These are phyloP conservation scores for Serranus cabrilla DNA, from an alignment of 2,797 vertebrate species.

Conservation along the genomic window DNA sequence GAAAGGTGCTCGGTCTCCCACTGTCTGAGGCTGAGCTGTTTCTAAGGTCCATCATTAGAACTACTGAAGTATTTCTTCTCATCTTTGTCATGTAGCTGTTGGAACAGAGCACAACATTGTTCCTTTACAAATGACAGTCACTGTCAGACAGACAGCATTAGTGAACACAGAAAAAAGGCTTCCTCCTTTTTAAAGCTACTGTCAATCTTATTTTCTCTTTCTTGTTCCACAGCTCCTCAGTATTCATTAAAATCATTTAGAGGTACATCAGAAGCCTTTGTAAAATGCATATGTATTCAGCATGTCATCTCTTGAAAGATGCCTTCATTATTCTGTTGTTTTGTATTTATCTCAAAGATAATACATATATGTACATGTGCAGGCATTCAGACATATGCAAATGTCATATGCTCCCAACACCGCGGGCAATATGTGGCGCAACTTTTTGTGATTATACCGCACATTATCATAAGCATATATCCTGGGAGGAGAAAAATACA, in stretches of 20 bases:
- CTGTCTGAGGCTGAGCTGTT: slow-evolving; percentile 72
- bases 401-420: slow-evolving; percentile 55
- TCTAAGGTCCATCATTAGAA: slow-evolving; percentile 83
- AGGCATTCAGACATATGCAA: slow-evolving; percentile 65
- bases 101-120: slow-evolving; percentile 80
- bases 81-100: slow-evolving; percentile 80
- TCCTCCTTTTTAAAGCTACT: slow-evolving; percentile 83
- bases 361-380: slow-evolving; percentile 55
- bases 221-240: slow-evolving; percentile 78
- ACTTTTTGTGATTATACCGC: slow-evolving; percentile 52
- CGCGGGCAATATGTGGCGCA: slow-evolving; percentile 18
- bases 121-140: slow-evolving; percentile 86
- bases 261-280: slow-evolving; percentile 82
- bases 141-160: slow-evolving; percentile 83
- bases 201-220: slow-evolving; percentile 85
- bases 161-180: slow-evolving; percentile 76
- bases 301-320: slow-evolving; percentile 82
- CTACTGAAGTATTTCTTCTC: slow-evolving; percentile 82
- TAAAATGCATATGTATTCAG: slow-evolving; percentile 82
- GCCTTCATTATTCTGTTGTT: slow-evolving; percentile 78
- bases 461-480: slow-evolving; percentile 37
- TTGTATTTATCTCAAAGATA: slow-evolving; percentile 63
- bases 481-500: slow-evolving; percentile 25
- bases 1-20: slow-evolving; percentile 72
- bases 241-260: slow-evolving; percentile 87